Conservation (phyloP, 2,888 invertebrate genomes). For the Apotomis betuletana region DNA sequence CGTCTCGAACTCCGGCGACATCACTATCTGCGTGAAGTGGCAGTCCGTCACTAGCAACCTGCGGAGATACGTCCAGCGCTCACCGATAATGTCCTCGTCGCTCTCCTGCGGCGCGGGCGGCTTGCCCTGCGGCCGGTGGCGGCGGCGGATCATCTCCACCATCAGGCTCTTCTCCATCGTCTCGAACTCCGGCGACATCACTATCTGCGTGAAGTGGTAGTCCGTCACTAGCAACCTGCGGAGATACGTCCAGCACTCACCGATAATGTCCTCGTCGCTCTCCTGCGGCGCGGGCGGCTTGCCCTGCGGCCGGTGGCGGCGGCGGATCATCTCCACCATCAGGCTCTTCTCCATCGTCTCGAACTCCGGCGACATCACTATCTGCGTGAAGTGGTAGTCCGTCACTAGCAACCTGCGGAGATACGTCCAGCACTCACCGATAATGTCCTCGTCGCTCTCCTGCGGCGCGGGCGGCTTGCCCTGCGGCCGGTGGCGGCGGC, state of each 20-base stretch:
- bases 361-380: slow-evolving; percentile 83
- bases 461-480: slow-evolving; percentile 73
- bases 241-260: slow-evolving; percentile 46
- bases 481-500: slow-evolving; percentile 89
- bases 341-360: slow-evolving; percentile 90
- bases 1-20: slow-evolving; percentile 86
- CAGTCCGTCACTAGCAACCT: slow-evolving; percentile 91
- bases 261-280: slow-evolving; percentile 74
- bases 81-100: slow-evolving; percentile 57
- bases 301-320: slow-evolving; percentile 88
- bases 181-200: slow-evolving; percentile 86
- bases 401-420: too few relatives aligned
- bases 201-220: too few relatives aligned
- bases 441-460: slow-evolving; percentile 77
- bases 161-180: slow-evolving; percentile 92
- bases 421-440: slow-evolving; percentile 50
- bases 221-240: too few relatives aligned
- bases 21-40: slow-evolving; percentile 94
- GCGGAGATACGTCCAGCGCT: neutral
- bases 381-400: slow-evolving; percentile 68
- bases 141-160: slow-evolving; percentile 63
- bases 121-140: too few relatives aligned
- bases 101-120: too few relatives aligned
- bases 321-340: slow-evolving; percentile 95
- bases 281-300: slow-evolving; percentile 73